Base-by-base conservation (phyloP, 35 echinoderm and acorn worm genomes). In the Hemicentrotus pulcherrimus region DNA sequence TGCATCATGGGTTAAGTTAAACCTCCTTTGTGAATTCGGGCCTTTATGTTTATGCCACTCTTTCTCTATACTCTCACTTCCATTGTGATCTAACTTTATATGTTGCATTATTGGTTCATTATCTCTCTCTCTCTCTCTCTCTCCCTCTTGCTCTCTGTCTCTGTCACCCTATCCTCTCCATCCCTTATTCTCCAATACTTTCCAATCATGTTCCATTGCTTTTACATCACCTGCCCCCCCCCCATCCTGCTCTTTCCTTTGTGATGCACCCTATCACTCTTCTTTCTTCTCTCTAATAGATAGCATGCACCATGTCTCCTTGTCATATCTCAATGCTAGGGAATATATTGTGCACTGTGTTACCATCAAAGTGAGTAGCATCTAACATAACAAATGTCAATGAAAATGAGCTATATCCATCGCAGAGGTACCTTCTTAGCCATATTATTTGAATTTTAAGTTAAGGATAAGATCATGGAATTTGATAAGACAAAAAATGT, bases 281-380 rank as follows among this genome's bases (percentile, higher is more conserved):
- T 35, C n/a, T 47, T 19, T 46, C 46, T 94, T 47, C 52, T 94
- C 5, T 91, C 41, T 86, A 78, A n/a, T 88, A 99, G 98, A 95
- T 99, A 92, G 60, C 94, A 61, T 96, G 96, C 88, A n/a, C 65
- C 41, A 28, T 86, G 7, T 94, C 95, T 86, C 95, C 97, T 32
- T 88, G 93, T 78, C 98, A 97, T 95, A 55, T 99, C 18, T 99
- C 98, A 48, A 99, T 99, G 98, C 46, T 97, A 41, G 95, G 95
- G 16, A 95, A 95, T 86, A 90, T 89, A 59, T 58, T 97, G 10
- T 97, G 96, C 85, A 95, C 96, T 60, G 94, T 95, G 28, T 85
- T 97, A 85, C 95, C 96, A 55, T 97, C 96, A 94, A 96, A 97
- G 98, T 99, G 92, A 99, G 98, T 96, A 31, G 31, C 35, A 58